A percentile compares a stretch with the other conserved stretches of the same genome.
Evolutionary conservation across 2,113 vertebrate genomes (phyloP).

Genomic region (Rhynchomys soricoides): DNA sequence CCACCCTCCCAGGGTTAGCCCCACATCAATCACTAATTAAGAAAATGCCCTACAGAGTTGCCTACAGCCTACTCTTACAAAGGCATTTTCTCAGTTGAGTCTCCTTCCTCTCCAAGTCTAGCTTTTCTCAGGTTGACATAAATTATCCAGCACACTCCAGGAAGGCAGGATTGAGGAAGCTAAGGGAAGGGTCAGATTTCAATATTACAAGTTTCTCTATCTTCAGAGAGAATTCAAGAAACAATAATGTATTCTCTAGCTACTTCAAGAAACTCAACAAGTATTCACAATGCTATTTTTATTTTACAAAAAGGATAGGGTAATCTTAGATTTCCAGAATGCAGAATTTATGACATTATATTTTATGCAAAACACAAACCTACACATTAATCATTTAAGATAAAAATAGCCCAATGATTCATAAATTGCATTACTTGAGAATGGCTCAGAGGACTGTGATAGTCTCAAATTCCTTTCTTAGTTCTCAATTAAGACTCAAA

Average conservation of each 20-base stretch:
- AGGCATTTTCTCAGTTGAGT: neutral
- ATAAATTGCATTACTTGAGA: slow-evolving; percentile 71
- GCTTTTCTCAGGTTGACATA: neutral
- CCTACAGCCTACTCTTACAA: neutral
- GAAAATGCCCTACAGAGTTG: neutral
- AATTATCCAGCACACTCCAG: neutral
- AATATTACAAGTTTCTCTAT: neutral
- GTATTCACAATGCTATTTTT: slow-evolving; percentile 34
- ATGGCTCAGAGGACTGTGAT: neutral
- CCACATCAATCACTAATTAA: neutral
- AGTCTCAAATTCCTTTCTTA: neutral
- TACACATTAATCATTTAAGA: slow-evolving; percentile 63
- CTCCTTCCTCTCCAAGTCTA: neutral
- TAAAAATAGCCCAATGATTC: slow-evolving; percentile 79
- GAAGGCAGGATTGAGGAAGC: neutral
- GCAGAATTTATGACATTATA: slow-evolving; percentile 16
- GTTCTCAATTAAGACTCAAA: slow-evolving; percentile 61
- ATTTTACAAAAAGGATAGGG: slow-evolving; percentile 15
- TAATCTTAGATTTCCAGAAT: slow-evolving; percentile 43
- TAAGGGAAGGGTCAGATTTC: neutral
- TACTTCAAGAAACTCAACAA: slow-evolving; percentile 3
- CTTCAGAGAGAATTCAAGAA: neutral
- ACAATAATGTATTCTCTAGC: neutral
- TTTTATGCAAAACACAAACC: slow-evolving; percentile 58
- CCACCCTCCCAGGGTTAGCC: neutral